Percentiles rank a stretch among this genome's conserved stretches.
Evolutionary conservation across 2,888 invertebrate species (phyloP).

Genomic region (Oscheius sp.): DNA sequence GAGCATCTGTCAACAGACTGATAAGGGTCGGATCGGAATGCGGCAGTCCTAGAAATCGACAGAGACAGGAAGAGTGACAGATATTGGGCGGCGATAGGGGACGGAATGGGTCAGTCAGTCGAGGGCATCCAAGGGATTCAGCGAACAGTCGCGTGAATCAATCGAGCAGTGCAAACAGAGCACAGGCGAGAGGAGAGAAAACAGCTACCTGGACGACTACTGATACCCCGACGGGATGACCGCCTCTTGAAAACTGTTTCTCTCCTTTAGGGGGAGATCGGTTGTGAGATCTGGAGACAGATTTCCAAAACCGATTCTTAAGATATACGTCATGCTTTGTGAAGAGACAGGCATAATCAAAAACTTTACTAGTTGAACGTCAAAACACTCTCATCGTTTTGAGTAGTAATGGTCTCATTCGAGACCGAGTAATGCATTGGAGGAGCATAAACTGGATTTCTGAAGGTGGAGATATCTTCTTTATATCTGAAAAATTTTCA

Average conservation of each 20-base stretch:
- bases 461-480: neutral
- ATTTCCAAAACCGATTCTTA: no score
- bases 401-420: no score
- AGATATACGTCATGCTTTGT: no score
- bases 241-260: neutral
- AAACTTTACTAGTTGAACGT: no score
- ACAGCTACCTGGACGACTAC: conserved; percentile 26
- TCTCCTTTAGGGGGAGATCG: neutral
- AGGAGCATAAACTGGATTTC: conserved; percentile 1
- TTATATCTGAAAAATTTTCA: neutral
- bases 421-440: neutral
- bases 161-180: conserved; percentile 37
- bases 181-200: conserved; percentile 32
- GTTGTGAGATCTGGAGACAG: neutral
- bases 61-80: neutral
- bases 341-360: no score
- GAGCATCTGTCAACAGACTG: no score
- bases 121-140: conserved; percentile 13
- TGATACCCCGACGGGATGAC: conserved; percentile 17
- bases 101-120: neutral
- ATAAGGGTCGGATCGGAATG: no score
- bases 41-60: no score
- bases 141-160: conserved; percentile 31
- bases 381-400: no score
- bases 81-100: conserved; percentile 23